Evolutionary conservation across 2,113 vertebrate genomes (phyloP).

Genomic region (Thermophis baileyi): DNA sequence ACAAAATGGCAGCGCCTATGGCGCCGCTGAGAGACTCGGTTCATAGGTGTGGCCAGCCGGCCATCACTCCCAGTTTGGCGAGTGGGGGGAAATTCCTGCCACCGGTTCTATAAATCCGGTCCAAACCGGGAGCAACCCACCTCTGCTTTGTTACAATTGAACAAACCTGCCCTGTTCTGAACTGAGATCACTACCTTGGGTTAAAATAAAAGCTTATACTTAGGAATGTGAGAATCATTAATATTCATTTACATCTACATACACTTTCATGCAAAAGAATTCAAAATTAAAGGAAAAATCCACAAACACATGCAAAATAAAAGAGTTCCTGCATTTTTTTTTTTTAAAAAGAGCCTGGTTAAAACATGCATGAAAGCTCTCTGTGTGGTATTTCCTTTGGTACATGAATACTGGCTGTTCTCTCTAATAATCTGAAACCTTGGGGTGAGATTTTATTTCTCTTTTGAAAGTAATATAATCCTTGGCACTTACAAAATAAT

Average conservation of each 20-base stretch:
- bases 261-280: constrained; percentile 36
- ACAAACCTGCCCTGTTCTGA: neutral
- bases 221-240: neutral
- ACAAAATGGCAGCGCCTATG: too few relatives aligned
- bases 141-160: neutral
- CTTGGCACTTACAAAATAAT: constrained; percentile 64
- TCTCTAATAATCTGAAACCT: constrained; percentile 66
- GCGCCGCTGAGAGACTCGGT: too few relatives aligned
- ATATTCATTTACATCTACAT: constrained; percentile 31
- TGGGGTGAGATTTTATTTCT: constrained; percentile 66
- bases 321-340: constrained; percentile 17
- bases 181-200: neutral
- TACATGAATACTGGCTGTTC: constrained; percentile 65
- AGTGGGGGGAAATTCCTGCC: too few relatives aligned
- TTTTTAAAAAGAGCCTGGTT: constrained; percentile 50
- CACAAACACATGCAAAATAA: constrained; percentile 58
- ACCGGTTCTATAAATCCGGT: too few relatives aligned
- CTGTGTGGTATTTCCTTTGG: constrained; percentile 65
- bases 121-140: too few relatives aligned
- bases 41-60: too few relatives aligned
- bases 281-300: constrained; percentile 61
- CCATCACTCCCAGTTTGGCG: too few relatives aligned
- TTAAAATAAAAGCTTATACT: constrained; percentile 16
- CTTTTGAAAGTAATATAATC: constrained; percentile 69
- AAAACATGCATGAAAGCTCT: constrained; percentile 62